Conservation (phyloP, 2,888 invertebrate genomes). For the Mythimna pallens region DNA sequence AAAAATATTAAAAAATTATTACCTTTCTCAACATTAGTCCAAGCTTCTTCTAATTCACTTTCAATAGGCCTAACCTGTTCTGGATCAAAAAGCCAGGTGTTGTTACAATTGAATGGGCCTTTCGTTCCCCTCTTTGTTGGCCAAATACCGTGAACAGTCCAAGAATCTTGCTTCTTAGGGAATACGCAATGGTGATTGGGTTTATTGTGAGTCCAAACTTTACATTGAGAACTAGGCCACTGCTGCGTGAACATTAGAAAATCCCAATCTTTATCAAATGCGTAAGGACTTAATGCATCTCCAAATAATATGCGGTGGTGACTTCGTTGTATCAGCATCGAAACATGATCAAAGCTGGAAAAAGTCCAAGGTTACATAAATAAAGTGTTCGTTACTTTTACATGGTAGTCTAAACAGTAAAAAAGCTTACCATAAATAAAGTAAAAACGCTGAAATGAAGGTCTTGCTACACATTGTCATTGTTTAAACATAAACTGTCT, state of each 20-base stretch:
- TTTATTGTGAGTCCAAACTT: slow-evolving; percentile 92
- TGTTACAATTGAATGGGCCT: slow-evolving; percentile 94
- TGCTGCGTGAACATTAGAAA: slow-evolving; percentile 92
- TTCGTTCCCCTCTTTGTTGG: slow-evolving; percentile 92
- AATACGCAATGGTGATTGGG: slow-evolving; percentile 91
- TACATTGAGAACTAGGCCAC: slow-evolving; percentile 88
- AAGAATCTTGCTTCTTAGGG: slow-evolving; percentile 91
- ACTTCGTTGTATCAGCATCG: slow-evolving; percentile 21
- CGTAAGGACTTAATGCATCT: slow-evolving; percentile 10
- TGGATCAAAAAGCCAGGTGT: slow-evolving; percentile 92
- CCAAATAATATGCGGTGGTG: slow-evolving; percentile 13
- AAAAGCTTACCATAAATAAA: slow-evolving; percentile 55
- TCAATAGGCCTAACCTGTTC: slow-evolving; percentile 91
- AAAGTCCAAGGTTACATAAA: slow-evolving; percentile 34
- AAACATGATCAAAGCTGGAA: slow-evolving; percentile 62
- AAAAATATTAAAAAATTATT: slow-evolving; percentile 43
- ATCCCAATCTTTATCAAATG: slow-evolving; percentile 91
- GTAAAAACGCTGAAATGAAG: slow-evolving; percentile 44
- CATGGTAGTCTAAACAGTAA: slow-evolving; percentile 1
- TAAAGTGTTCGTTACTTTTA: slow-evolving; percentile 16
- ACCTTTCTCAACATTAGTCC: slow-evolving; percentile 94
- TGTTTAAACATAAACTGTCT: neutral
- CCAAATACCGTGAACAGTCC: slow-evolving; percentile 97
- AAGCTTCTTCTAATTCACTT: slow-evolving; percentile 90
- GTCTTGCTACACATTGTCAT: slow-evolving; percentile 45